Evolutionary conservation across 1,140 invertebrate species (phyloP).

Genomic region (Leptinotarsa defecta): DNA sequence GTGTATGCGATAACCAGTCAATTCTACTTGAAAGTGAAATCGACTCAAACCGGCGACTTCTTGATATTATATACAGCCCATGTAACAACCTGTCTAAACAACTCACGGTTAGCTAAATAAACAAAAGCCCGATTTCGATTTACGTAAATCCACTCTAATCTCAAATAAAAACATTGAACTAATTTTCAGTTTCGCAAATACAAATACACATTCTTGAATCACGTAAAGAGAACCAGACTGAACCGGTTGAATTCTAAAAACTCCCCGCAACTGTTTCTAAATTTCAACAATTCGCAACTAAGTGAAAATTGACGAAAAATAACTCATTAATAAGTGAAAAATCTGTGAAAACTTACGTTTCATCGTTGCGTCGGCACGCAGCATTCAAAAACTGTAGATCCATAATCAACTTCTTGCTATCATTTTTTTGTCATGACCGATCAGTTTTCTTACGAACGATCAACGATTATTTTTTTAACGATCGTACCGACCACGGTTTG

Average conservation of each 20-base stretch:
- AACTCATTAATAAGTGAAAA: not conserved
- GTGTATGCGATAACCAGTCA: too few species aligned
- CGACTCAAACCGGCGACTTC: too few species aligned
- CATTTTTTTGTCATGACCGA: not conserved
- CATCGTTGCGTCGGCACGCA: not conserved
- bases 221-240: too few species aligned
- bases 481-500: not conserved
- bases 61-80: too few species aligned
- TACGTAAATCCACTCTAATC: not conserved
- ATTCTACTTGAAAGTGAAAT: too few species aligned
- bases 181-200: constrained; percentile 3
- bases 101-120: not conserved
- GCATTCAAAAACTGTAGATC: not conserved
- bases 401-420: not conserved
- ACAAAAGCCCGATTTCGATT: not conserved
- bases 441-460: not conserved
- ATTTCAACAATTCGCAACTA: too few species aligned
- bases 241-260: too few species aligned
- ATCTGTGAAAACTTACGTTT: not conserved
- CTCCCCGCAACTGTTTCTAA: too few species aligned
- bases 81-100: not conserved
- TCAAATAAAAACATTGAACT: not conserved
- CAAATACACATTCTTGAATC: too few species aligned
- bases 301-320: too few species aligned
- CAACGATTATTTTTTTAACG: not conserved